Base-by-base conservation (phyloP, 1,140 invertebrate species). In the Polypedilum pembai region DNA sequence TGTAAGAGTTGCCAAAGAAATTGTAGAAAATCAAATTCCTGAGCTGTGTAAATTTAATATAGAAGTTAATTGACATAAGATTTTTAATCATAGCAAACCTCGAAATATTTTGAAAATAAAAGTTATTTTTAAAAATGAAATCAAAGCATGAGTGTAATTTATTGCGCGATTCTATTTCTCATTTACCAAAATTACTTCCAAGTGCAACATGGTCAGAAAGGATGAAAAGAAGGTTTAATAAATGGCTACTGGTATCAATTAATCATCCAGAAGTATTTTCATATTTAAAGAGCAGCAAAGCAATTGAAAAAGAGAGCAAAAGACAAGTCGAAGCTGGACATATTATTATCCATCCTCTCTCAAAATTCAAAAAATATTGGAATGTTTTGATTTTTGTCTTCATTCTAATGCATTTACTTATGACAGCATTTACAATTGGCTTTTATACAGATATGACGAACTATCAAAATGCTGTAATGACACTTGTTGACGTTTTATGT, bases 221-320 rank as follows among this genome's bases (percentile, higher is more conserved):
- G 20, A 10, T 69, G 5, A 18, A n/a, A 10, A n/a, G 65, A 20
- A 81, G 78, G 77, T 73, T 79, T 0, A 41, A 77, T 0, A 72
- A 76, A 1, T 74, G 74, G 66, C 76, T 76, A 7, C 77, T 80
- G 17, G 33, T 77, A 7, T 78, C 76, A 0, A 45, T 7, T 1
- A 76, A 74, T 8, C 78, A 82, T 75, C 78, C 76, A 4, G 77
- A 79, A n/a, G 78, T 77, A 2, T 75, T 76, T 56, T 78, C 76
- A 40, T 80, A 75, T 17, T 73, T 84, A 10, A 83, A 81, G 75
- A 84, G 82, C 69, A 76, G 73, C 0, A 77, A 75, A 0, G 76
- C 78, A 3, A 77, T 83, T 4, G 78, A 77, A 75, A 79, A 79
- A 21, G 82, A 84, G 75, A 83, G 82, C 40, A 77, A 7, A 5